phyloP scores from a whole-genome alignment of 2,113 vertebrate genomes.

The Nothobranchius furzeri region DNA sequence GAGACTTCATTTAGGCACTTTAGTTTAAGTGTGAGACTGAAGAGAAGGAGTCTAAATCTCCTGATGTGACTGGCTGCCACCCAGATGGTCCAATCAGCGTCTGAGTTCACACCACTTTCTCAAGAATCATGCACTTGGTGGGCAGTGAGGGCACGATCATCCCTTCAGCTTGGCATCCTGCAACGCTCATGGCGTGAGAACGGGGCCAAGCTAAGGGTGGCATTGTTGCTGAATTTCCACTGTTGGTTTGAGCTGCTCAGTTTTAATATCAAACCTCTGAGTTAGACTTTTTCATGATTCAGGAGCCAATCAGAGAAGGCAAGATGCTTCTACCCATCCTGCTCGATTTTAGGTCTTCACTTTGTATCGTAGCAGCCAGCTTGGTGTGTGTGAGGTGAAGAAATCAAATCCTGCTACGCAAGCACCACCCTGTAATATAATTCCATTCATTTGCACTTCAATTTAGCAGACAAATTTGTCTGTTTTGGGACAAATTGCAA shows the following conservation, averaged over 20 bases:
- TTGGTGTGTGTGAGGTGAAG: conserved; percentile 74
- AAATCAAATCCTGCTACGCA: conserved; percentile 83
- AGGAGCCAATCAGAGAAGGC: conserved; percentile 79
- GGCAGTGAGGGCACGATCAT: conserved; percentile 16
- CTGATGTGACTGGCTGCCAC: conserved; percentile 30
- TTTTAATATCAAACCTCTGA: conserved; percentile 64
- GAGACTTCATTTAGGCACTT: conserved; percentile 45
- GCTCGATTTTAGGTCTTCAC: conserved; percentile 80
- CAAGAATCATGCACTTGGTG: conserved; percentile 18
- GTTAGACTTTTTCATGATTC: conserved; percentile 75
- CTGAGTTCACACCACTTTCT: conserved; percentile 20
- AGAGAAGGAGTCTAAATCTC: conserved; percentile 20
- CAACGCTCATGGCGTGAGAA: conserved; percentile 50
- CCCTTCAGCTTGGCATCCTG: conserved; percentile 26
- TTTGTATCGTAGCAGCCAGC: conserved; percentile 73
- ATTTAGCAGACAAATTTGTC: conserved; percentile 75
- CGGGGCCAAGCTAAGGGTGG: conserved; percentile 16
- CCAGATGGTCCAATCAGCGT: conserved; percentile 25
- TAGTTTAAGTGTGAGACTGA: conserved; percentile 21
- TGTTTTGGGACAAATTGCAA: conserved; percentile 63
- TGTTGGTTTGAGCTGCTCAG: conserved; percentile 48
- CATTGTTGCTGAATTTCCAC: conserved; percentile 41
- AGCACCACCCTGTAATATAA: conserved; percentile 79
- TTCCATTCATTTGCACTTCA: conserved; percentile 85
- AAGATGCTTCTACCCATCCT: conserved; percentile 61